Conservation (phyloP, 2,888 invertebrate species). For the Dorcus hopei region DNA sequence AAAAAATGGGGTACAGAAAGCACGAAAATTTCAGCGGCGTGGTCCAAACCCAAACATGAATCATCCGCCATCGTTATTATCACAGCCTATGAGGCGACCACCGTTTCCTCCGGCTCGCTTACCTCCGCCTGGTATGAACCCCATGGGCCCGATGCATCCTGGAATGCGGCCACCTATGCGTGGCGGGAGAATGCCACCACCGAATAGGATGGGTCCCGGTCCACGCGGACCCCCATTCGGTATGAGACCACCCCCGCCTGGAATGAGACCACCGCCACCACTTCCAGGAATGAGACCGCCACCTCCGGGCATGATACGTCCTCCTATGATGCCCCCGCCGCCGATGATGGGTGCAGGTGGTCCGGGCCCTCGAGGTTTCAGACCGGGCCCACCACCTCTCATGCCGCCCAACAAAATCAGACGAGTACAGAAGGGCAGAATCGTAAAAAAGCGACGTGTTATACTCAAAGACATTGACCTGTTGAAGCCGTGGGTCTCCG, state of each 20-base stretch:
- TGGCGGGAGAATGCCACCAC: slow-evolving; percentile 18
- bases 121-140: slow-evolving; percentile 37
- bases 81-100: slow-evolving; percentile 26
- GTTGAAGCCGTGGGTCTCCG: slow-evolving; percentile 59
- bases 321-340: slow-evolving; percentile 30
- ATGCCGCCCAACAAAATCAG: slow-evolving; percentile 27
- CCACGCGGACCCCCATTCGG: slow-evolving; percentile 21
- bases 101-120: slow-evolving; percentile 28
- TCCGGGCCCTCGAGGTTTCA: slow-evolving; percentile 14
- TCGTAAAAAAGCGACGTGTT: slow-evolving; percentile 36
- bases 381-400: slow-evolving; percentile 16
- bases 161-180: slow-evolving; percentile 35
- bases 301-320: slow-evolving; percentile 18
- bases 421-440: slow-evolving; percentile 38
- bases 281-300: slow-evolving; percentile 20
- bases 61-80: slow-evolving; percentile 27
- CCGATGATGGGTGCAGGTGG: slow-evolving; percentile 28
- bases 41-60: slow-evolving; percentile 25
- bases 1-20: slow-evolving; percentile 18
- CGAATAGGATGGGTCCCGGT: slow-evolving; percentile 24
- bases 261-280: slow-evolving; percentile 26
- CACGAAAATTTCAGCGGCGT: slow-evolving; percentile 28
- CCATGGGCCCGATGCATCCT: slow-evolving; percentile 29
- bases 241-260: slow-evolving; percentile 24
- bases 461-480: slow-evolving; percentile 43